Evolutionary conservation across 2,888 invertebrate species (phyloP), one percentile per base, ranked within the genome.

Genomic region (Gnatocerus cornutus): DNA sequence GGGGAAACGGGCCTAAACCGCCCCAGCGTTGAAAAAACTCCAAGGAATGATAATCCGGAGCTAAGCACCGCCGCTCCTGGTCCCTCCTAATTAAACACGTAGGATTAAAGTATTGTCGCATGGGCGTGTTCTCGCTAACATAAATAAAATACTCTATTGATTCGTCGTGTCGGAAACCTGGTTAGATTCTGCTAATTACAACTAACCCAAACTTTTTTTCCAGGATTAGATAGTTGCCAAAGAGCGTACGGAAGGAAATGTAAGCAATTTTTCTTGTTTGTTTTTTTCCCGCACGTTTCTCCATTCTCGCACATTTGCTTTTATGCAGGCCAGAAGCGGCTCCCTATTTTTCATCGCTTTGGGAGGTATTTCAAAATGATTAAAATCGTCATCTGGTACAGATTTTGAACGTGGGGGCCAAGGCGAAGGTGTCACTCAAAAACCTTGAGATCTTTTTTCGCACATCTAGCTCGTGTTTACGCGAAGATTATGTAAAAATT

Each of bases 381-480:
- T 53, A 21, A 33, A 8, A 37, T 21, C 21, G 21, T 21, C 21
- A 21, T 50, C 29, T 50, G 29, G 21, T 21, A 21, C 21, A 21
- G 21, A 21, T 21, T 21, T 39, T 58, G 45, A n/a, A 53, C 41
- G 43, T 64, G 64, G 66, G 66, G 66, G 52, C 66, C 66, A 67
- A 67, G 56, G 56, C 6, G 50, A 41, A 59, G 59, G 41, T 9
- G 48, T 45, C 66, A 66, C 37, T 37, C 9, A 37, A 1, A 21
- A 21, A 21, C 21, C 21, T 21, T 21, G 21, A 21, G 21, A 21
- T 21, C 21, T 21, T 21, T 37, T 41, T 12, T 41, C 41, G 41
- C 10, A 13, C 41, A 41, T 12, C 41, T 41, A 21, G 33, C n/a
- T 41, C 37, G 29, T 59, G 29, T 59, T 14, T 46, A 48, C 16